Conservation (phyloP, 2,113 vertebrate species). For the Notothenia rossii region DNA sequence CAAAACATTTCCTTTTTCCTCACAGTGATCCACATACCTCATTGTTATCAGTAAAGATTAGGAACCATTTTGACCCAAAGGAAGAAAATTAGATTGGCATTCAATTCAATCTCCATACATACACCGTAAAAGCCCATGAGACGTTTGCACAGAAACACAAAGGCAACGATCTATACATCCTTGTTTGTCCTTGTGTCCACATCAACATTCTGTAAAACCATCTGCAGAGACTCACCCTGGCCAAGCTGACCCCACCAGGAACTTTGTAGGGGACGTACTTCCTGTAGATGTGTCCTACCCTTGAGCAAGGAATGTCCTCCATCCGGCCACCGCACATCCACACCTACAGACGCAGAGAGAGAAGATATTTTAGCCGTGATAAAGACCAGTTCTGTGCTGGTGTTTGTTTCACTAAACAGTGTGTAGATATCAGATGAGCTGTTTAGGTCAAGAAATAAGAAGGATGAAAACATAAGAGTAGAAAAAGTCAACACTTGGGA, state of each 20-base stretch:
- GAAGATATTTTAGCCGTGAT: slow-evolving; percentile 9
- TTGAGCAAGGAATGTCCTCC: slow-evolving; percentile 91
- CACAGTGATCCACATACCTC: neutral
- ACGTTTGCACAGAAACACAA: neutral
- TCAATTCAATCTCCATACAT: neutral
- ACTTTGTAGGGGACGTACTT: slow-evolving; percentile 99
- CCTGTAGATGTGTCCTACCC: slow-evolving; percentile 98
- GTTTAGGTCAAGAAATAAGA: neutral
- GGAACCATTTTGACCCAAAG: neutral
- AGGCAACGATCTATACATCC: neutral
- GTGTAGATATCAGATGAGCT: slow-evolving; percentile 15
- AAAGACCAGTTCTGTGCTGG: neutral
- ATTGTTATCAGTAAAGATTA: neutral
- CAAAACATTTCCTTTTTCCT: neutral
- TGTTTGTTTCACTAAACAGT: neutral
- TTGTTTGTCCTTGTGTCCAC: neutral
- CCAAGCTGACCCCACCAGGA: slow-evolving; percentile 94
- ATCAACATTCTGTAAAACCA: neutral
- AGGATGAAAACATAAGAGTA: neutral
- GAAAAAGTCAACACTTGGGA: neutral
- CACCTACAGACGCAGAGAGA: slow-evolving; percentile 61
- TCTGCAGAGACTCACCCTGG: slow-evolving; percentile 85
- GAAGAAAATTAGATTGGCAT: neutral
- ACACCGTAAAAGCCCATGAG: neutral
- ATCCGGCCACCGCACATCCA: slow-evolving; percentile 87